A percentile compares a stretch with the other conserved stretches of the same genome.
Conservation (phyloP, 2,797 vertebrate genomes). For the Urocyon cinereoargenteus region DNA sequence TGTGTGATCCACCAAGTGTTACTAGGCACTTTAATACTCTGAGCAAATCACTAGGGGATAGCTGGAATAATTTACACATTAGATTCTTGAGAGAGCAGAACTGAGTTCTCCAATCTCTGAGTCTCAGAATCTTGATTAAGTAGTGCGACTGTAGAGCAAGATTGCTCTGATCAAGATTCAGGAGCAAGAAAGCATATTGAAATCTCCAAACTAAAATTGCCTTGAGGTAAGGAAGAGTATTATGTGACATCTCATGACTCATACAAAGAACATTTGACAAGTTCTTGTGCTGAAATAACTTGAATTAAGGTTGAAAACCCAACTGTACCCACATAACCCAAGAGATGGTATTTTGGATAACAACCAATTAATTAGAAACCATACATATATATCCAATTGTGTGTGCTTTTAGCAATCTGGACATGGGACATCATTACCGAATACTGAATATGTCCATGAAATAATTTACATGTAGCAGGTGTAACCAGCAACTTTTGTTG, state of each 20-base stretch:
- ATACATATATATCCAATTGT: neutral
- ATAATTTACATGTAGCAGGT: neutral
- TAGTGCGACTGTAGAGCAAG: neutral
- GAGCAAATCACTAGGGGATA: neutral
- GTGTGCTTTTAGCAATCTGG: neutral
- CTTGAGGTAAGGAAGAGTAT: accelerated
- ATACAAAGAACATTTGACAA: neutral
- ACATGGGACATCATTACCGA: neutral
- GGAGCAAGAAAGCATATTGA: neutral
- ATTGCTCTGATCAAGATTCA: neutral
- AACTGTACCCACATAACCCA: neutral
- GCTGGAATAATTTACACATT: neutral
- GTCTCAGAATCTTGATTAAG: neutral
- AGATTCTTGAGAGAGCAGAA: neutral
- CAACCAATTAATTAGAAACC: neutral
- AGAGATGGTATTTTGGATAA: neutral
- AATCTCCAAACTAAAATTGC: neutral
- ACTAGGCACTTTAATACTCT: neutral
- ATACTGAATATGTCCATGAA: neutral
- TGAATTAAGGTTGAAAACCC: neutral
- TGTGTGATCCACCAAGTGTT: neutral
- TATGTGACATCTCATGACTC: accelerated
- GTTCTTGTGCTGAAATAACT: neutral
- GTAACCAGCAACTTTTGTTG: neutral
- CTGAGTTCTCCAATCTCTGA: neutral